Base-by-base conservation (phyloP, 64 coral and sea anemone species). In the Dendrophyllia cribrosa region DNA sequence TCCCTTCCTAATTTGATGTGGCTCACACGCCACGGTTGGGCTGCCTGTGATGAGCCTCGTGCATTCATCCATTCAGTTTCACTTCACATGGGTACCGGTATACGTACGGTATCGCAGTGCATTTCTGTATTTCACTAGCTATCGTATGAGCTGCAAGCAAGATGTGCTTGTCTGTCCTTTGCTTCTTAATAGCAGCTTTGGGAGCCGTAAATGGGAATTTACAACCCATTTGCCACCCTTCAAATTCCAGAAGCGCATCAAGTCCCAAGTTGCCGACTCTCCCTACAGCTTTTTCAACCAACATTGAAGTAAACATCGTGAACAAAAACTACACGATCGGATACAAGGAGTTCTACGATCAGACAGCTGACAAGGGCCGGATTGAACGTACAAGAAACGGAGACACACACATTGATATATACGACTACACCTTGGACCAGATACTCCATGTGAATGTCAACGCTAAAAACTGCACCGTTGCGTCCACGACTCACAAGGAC, bases 391-490 rank as follows among this genome's bases (percentile, higher is more conserved):
- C 62, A 22, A 21, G 7, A 66, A 7, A 90, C 73, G 95, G 95
- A 23, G 25, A 43, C 6, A 94, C 56, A 4, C 11, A 17, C 5
- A 65, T 66, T 3, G 62, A 9, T 17, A 96, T 96, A 48, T 96
- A 89, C 53, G 73, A 96, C 85, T 96, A 96, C 60, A 81, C 79
- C 15, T 76, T 94, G 4, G 72, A 96, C 10, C 91, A 96, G 23
- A 63, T 74, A 26, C 87, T 94, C 34, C 24, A 22, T 20, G 74
- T 93, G 13, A 49, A 91, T 24, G 49, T 81, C 56, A 58, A 43
- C 7, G 60, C 11, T 16, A 59, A 74, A 71, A 90, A 71, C 16
- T 96, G 95, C 47, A 53, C 55, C 47, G 77, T 90, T 56, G 43
- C 67, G 10, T 17, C 78, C 4, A 87, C 89, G 66, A 25, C 43